phyloP scores from a whole-genome alignment of 1,140 invertebrate genomes.

The Platyscapa corneri region DNA sequence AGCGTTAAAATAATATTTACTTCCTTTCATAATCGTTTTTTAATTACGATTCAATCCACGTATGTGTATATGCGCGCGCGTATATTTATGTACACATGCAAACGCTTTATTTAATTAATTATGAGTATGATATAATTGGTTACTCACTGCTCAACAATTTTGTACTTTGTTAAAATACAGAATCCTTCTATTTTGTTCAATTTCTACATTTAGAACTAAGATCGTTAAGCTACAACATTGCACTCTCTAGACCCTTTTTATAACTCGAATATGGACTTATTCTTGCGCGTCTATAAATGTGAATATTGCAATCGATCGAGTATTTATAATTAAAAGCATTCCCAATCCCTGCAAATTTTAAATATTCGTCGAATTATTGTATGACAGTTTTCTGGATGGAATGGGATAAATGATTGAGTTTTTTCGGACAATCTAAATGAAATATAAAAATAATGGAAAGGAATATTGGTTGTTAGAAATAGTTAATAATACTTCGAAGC shows the following conservation, averaged over 20 bases:
- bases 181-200: neutral
- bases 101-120: neutral
- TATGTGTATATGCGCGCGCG: too few species aligned
- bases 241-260: neutral
- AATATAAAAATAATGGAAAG: neutral
- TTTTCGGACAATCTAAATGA: neutral
- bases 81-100: neutral
- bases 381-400: neutral
- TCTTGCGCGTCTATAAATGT: conserved; percentile 8
- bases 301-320: conserved; percentile 15
- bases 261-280: neutral
- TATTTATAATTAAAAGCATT: conserved; percentile 4
- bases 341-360: neutral
- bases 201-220: neutral
- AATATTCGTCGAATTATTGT: neutral
- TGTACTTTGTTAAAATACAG: neutral
- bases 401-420: neutral
- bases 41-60: too few species aligned
- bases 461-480: neutral
- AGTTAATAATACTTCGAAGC: conserved; percentile 7
- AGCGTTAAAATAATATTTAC: neutral
- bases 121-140: neutral
- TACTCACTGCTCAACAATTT: neutral
- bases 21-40: neutral
- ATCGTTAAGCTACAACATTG: neutral